phyloP scores from a whole-genome alignment of 2,888 invertebrate species.

The Xanthostigma xanthostigma region DNA sequence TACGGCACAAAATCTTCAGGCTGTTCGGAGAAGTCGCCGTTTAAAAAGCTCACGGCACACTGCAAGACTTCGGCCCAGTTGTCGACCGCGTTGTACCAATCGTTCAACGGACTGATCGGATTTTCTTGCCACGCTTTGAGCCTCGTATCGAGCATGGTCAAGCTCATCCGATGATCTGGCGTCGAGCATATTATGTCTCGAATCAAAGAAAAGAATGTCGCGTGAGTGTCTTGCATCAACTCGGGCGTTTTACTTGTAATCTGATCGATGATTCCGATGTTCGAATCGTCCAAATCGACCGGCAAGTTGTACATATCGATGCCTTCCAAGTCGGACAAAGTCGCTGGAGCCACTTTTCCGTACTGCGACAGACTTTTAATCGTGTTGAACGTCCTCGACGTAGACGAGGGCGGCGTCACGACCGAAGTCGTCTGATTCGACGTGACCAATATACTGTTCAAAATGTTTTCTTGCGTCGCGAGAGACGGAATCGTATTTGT shows the following conservation, averaged over 20 bases:
- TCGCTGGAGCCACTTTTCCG: slow-evolving; percentile 26
- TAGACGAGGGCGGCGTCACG: background rate
- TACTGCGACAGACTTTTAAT: slow-evolving; percentile 22
- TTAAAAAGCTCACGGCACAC: slow-evolving; percentile 69
- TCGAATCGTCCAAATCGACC: slow-evolving; percentile 51
- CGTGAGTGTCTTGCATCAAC: slow-evolving; percentile 66
- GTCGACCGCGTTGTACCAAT: slow-evolving; percentile 57
- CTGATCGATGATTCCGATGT: slow-evolving; percentile 35
- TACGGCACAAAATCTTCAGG: slow-evolving; percentile 82
- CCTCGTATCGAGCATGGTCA: slow-evolving; percentile 56
- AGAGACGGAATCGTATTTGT: too few species aligned
- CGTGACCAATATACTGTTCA: too few species aligned
- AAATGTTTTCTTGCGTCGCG: too few species aligned
- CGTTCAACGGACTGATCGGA: slow-evolving; percentile 66
- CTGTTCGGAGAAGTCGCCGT: slow-evolving; percentile 65
- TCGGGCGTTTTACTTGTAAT: slow-evolving; percentile 36
- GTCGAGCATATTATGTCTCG: slow-evolving; percentile 78
- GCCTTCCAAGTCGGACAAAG: slow-evolving; percentile 37
- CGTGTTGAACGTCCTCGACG: slow-evolving; percentile 20
- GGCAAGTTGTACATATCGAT: slow-evolving; percentile 67
- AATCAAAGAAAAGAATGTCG: slow-evolving; percentile 75
- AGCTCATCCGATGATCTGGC: slow-evolving; percentile 69
- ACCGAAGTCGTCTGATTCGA: too few species aligned
- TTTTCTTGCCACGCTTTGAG: slow-evolving; percentile 61
- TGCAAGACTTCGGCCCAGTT: slow-evolving; percentile 62